phyloP scores from a whole-genome alignment of 2,888 invertebrate genomes.

The Drosophila mulleri region DNA sequence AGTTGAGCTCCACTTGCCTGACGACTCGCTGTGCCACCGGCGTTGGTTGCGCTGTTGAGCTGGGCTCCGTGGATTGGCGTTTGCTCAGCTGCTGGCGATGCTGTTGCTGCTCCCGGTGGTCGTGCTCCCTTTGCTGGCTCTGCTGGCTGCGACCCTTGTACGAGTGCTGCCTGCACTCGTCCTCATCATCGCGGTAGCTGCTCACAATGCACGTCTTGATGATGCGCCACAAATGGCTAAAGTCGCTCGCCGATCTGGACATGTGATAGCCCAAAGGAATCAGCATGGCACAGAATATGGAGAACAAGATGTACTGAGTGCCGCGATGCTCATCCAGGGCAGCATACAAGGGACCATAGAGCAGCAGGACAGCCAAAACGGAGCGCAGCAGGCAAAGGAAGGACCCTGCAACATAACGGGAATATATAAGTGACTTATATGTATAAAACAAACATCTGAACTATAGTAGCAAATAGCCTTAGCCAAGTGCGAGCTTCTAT shows the following conservation, averaged over 20 bases:
- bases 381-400: constrained; percentile 93
- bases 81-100: constrained; percentile 41
- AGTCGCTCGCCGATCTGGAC: constrained; percentile 96
- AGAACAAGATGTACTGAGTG: constrained; percentile 96
- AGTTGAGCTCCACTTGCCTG: constrained; percentile 32
- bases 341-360: constrained; percentile 95
- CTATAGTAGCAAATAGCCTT: neutral
- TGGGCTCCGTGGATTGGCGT: constrained; percentile 26
- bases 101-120: constrained; percentile 28
- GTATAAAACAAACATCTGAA: too few species aligned
- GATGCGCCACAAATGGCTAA: constrained; percentile 94
- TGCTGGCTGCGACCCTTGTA: constrained; percentile 28
- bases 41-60: constrained; percentile 1
- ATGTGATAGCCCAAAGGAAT: constrained; percentile 96
- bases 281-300: constrained; percentile 95
- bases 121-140: constrained; percentile 17
- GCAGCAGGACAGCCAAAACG: constrained; percentile 90
- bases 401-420: constrained; percentile 85
- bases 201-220: constrained; percentile 90
- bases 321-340: constrained; percentile 93
- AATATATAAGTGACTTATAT: neutral
- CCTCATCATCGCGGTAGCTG: constrained; percentile 91
- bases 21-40: constrained; percentile 20
- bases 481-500: neutral
- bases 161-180: constrained; percentile 77